Percentiles rank a stretch among this genome's conserved stretches.
These are phyloP conservation scores for Dendrolimus punctatus DNA, from an alignment of 1,140 invertebrate genomes.

Conservation along the genomic window DNA sequence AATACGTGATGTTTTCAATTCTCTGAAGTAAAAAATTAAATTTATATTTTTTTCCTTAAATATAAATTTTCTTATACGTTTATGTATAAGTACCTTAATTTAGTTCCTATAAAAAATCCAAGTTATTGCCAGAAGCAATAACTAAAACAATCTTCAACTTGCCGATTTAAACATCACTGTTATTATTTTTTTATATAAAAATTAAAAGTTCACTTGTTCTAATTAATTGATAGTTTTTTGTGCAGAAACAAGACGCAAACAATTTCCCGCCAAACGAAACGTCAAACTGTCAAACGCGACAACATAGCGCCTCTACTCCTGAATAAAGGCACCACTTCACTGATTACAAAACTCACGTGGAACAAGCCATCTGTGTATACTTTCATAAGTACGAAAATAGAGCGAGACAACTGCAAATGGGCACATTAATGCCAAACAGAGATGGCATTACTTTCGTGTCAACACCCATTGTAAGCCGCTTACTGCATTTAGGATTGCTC, in stretches of 20 bases:
- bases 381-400: constrained; percentile 61
- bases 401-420: constrained; percentile 41
- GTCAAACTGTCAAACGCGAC: constrained; percentile 65
- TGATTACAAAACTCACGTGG: constrained; percentile 71
- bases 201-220: constrained; percentile 28
- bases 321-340: constrained; percentile 64
- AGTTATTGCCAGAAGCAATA: constrained; percentile 62
- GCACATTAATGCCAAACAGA: constrained; percentile 28
- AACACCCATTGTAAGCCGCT: constrained; percentile 63
- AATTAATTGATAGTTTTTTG: constrained; percentile 17
- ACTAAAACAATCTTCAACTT: constrained; percentile 56
- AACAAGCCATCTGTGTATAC: constrained; percentile 49
- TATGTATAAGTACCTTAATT: constrained; percentile 28
- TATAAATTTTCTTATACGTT: too few species aligned
- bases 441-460: constrained; percentile 33
- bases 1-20: too few species aligned
- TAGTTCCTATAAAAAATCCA: constrained; percentile 46
- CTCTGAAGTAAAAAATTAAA: too few species aligned
- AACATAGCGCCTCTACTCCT: constrained; percentile 55
- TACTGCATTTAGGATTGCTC: constrained; percentile 58
- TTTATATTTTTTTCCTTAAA: too few species aligned
- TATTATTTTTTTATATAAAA: constrained; percentile 12
- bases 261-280: constrained; percentile 64
- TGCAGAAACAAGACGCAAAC: constrained; percentile 31
- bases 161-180: constrained; percentile 46